phyloP scores from a whole-genome alignment of 2,888 invertebrate genomes.

The Melieria picta region DNA sequence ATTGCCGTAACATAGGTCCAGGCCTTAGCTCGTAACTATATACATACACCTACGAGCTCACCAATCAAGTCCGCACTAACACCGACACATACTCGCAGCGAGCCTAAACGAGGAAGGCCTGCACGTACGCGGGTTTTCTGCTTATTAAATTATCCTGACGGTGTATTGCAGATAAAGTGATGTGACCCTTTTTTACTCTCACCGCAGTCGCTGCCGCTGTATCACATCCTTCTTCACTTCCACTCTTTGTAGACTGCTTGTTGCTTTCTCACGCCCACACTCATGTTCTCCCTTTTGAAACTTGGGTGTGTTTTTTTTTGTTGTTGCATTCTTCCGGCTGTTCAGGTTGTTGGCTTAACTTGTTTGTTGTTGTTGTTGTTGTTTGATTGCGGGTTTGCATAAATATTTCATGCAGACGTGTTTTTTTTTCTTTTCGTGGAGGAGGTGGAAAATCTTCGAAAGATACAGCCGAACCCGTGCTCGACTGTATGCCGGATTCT shows the following conservation, averaged over 20 bases:
- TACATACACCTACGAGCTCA: not conserved
- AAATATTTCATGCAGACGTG: not conserved
- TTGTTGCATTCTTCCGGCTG: not conserved
- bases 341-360: not conserved
- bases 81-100: not conserved
- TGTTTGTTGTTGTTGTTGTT: conserved; percentile 1
- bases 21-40: not conserved
- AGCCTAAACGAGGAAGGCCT: not conserved
- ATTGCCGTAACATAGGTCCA: not conserved
- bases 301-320: not conserved
- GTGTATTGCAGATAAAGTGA: conserved; percentile 14
- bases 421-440: too few relatives aligned
- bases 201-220: not conserved
- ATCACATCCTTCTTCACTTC: not conserved
- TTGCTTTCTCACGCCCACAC: not conserved
- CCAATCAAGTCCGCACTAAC: too few relatives aligned
- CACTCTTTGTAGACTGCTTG: not conserved
- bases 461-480: too few relatives aligned
- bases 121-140: conserved; percentile 21
- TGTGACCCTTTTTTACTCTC: conserved; percentile 22
- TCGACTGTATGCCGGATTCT: too few relatives aligned
- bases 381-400: too few relatives aligned
- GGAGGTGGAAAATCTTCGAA: too few relatives aligned
- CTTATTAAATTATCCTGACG: conserved; percentile 29
- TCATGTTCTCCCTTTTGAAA: not conserved